Evolutionary conservation across 2,113 vertebrate species (phyloP).

Genomic region (Tachuris rubrigastra): DNA sequence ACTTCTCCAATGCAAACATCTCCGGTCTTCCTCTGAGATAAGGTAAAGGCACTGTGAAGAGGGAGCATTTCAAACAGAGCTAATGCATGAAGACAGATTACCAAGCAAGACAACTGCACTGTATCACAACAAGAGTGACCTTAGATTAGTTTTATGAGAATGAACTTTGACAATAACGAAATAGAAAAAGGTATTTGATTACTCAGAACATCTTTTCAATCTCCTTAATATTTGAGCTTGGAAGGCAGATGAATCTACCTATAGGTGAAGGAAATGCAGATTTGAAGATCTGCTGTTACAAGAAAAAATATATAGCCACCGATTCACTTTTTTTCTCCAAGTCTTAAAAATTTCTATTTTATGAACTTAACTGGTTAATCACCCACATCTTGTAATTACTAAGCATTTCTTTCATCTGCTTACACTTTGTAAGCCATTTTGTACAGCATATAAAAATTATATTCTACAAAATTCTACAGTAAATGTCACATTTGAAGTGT

Average conservation of each 20-base stretch:
- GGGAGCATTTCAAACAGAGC: neutral
- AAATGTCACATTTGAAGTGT: neutral
- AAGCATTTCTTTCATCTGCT: neutral
- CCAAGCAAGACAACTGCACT: neutral
- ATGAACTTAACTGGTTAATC: neutral
- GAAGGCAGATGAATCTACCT: neutral
- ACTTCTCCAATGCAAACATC: constrained; percentile 10
- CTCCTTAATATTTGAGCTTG: neutral
- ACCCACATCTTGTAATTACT: neutral
- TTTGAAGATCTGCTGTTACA: neutral
- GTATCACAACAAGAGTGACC: neutral
- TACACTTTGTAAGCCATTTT: neutral
- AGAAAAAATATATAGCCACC: neutral
- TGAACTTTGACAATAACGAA: neutral
- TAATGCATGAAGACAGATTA: neutral
- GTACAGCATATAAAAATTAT: neutral
- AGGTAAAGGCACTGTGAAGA: neutral
- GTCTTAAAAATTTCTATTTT: neutral
- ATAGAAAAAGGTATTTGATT: neutral
- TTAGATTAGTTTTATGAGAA: neutral
- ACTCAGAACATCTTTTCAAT: neutral
- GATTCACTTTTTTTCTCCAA: neutral
- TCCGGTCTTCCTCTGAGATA: neutral
- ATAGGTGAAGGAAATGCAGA: neutral
- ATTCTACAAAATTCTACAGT: neutral